Evolutionary conservation across 2,113 vertebrate species (phyloP).

Genomic region (Pangasianodon hypophthalmus): DNA sequence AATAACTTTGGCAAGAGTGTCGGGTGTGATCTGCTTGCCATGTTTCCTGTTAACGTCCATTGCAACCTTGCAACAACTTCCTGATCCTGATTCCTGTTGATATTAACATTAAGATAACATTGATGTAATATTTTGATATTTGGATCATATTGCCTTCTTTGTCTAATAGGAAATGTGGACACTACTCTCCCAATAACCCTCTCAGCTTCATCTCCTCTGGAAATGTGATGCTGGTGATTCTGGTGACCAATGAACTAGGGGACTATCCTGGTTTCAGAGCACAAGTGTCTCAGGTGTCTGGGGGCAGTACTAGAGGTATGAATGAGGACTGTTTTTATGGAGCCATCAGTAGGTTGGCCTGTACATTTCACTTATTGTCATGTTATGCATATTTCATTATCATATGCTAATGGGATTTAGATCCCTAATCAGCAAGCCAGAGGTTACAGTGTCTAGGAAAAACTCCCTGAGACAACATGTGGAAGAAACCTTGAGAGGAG

Average conservation of each 20-base stretch:
- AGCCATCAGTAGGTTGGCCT: background rate
- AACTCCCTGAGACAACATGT: too few relatives aligned
- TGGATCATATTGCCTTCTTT: background rate
- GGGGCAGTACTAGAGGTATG: constrained; percentile 60
- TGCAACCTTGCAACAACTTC: too few relatives aligned
- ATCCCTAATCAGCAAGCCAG: too few relatives aligned
- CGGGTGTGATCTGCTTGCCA: too few relatives aligned
- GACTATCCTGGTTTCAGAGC: constrained; percentile 87
- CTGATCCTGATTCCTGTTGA: too few relatives aligned
- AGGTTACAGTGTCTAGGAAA: too few relatives aligned
- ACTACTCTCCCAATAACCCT: constrained; percentile 80
- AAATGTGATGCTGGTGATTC: constrained; percentile 86
- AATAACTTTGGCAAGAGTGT: too few relatives aligned
- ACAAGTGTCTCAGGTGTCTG: constrained; percentile 76
- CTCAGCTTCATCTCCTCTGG: constrained; percentile 86
- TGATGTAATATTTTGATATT: background rate
- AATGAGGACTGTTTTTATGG: background rate
- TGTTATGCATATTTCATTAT: background rate
- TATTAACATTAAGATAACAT: background rate
- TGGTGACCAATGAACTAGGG: constrained; percentile 76
- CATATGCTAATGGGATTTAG: too few relatives aligned
- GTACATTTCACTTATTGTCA: background rate
- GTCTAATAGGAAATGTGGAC: constrained; percentile 83
- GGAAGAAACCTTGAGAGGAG: background rate
- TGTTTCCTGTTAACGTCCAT: too few relatives aligned